phyloP scores from a whole-genome alignment of 2,797 vertebrate species.

The Poeciliopsis gracilis region DNA sequence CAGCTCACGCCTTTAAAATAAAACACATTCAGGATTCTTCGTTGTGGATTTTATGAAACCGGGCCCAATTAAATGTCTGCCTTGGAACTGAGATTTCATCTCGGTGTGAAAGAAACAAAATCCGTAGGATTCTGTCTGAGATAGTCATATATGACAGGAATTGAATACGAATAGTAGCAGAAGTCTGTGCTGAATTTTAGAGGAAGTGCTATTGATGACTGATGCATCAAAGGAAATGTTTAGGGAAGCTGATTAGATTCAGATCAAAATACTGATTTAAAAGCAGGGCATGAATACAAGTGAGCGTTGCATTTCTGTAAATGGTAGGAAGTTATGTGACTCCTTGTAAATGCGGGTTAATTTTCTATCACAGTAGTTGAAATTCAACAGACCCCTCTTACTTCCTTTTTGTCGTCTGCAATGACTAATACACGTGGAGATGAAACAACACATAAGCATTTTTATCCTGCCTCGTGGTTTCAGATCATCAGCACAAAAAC shows the following conservation, averaged over 20 bases:
- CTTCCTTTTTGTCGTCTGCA: constrained; percentile 14
- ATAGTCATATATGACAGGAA: background rate
- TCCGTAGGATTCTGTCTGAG: background rate
- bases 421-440: constrained; percentile 5
- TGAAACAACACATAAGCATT: constrained; percentile 6
- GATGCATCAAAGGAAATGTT: background rate
- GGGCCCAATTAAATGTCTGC: constrained; percentile 20
- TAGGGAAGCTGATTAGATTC: background rate
- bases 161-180: rapidly evolving
- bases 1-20: constrained; percentile 16
- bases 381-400: constrained; percentile 3
- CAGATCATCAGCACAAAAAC: constrained; percentile 17
- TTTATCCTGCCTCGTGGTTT: background rate
- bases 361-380: background rate
- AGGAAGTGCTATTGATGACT: background rate
- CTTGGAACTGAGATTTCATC: constrained; percentile 10
- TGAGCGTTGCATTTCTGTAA: background rate
- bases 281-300: background rate
- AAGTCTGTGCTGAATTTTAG: background rate
- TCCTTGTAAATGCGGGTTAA: background rate
- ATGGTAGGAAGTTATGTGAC: background rate
- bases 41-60: constrained; percentile 18
- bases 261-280: background rate
- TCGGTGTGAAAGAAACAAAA: background rate
- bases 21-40: constrained; percentile 27